These are phyloP conservation scores for Drosophila chauvacae DNA, from an alignment of 1,140 invertebrate species.

Conservation along the genomic window DNA sequence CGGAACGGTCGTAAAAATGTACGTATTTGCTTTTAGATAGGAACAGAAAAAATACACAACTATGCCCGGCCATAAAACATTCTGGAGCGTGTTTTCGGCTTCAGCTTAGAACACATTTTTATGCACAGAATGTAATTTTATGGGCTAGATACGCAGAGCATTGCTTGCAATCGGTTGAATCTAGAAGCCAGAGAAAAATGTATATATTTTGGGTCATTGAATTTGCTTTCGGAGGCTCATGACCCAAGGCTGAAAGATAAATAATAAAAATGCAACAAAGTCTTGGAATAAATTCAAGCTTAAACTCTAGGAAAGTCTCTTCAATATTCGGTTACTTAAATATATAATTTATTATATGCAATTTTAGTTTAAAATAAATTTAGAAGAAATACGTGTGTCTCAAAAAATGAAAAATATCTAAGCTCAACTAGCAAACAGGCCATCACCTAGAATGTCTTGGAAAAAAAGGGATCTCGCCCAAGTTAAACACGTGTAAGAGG, in stretches of 20 bases:
- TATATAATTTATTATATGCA: too few species aligned
- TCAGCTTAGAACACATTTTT: constrained; percentile 8
- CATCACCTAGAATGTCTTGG: background rate
- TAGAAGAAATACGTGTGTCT: too few species aligned
- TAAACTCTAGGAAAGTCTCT: background rate
- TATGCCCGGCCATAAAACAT: constrained; percentile 22
- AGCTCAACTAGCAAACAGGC: constrained; percentile 4
- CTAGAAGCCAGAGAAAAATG: background rate
- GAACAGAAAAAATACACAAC: background rate
- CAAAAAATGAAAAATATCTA: background rate
- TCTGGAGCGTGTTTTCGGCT: background rate
- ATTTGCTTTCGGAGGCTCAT: constrained; percentile 10
- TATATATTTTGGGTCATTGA: constrained; percentile 9
- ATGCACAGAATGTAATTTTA: constrained; percentile 33
- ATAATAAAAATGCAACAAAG: constrained; percentile 19
- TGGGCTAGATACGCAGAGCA: constrained; percentile 5
- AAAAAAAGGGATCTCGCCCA: constrained; percentile 1
- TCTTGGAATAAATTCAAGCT: background rate
- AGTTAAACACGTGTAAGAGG: constrained; percentile 19
- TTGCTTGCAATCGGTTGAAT: constrained; percentile 8
- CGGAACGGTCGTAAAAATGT: constrained; percentile 16
- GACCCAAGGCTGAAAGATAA: constrained; percentile 1
- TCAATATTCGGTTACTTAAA: background rate
- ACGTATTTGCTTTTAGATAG: constrained; percentile 3
- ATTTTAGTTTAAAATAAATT: too few species aligned